Evolutionary conservation across 1,140 invertebrate genomes (phyloP).

Genomic region (Pseudomyrmex concolor): DNA sequence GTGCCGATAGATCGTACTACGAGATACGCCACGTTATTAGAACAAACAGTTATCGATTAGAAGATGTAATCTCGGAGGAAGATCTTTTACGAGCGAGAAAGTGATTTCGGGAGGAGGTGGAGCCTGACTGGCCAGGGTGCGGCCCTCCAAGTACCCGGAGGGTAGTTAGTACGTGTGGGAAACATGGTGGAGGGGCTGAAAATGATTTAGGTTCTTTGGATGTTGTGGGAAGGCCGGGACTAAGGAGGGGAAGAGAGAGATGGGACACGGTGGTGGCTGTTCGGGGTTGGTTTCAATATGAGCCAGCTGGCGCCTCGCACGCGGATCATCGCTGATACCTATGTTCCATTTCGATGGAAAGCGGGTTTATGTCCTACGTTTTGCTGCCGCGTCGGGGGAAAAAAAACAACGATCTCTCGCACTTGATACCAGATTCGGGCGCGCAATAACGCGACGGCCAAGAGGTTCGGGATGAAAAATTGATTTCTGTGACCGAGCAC

Average conservation of each 20-base stretch:
- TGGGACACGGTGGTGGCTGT: constrained; percentile 60
- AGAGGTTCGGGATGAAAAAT: constrained; percentile 49
- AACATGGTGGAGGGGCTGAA: constrained; percentile 68
- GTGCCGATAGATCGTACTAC: constrained; percentile 23
- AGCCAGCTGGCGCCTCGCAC: constrained; percentile 81
- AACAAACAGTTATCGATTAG: constrained; percentile 59
- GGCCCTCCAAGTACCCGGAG: constrained; percentile 67
- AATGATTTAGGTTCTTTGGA: constrained; percentile 75
- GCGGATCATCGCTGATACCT: constrained; percentile 76
- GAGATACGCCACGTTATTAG: constrained; percentile 27
- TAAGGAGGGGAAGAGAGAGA: constrained; percentile 54
- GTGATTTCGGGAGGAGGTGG: constrained; percentile 70
- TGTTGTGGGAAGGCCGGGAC: constrained; percentile 63
- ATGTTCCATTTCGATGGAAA: constrained; percentile 75
- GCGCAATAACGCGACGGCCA: constrained; percentile 20
- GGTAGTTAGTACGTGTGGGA: constrained; percentile 72
- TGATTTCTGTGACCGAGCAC: constrained; percentile 5
- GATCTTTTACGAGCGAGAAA: constrained; percentile 65
- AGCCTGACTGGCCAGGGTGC: constrained; percentile 69
- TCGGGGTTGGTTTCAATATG: constrained; percentile 79
- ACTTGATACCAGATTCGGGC: constrained; percentile 67
- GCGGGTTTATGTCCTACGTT: constrained; percentile 64
- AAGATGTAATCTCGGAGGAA: constrained; percentile 58
- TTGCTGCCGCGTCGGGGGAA: constrained; percentile 32
- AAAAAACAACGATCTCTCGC: constrained; percentile 57